A percentile compares a stretch with the other conserved stretches of the same genome.
Evolutionary conservation across 2,888 invertebrate species (phyloP).

Genomic region (Hirtodrosophila duncani): DNA sequence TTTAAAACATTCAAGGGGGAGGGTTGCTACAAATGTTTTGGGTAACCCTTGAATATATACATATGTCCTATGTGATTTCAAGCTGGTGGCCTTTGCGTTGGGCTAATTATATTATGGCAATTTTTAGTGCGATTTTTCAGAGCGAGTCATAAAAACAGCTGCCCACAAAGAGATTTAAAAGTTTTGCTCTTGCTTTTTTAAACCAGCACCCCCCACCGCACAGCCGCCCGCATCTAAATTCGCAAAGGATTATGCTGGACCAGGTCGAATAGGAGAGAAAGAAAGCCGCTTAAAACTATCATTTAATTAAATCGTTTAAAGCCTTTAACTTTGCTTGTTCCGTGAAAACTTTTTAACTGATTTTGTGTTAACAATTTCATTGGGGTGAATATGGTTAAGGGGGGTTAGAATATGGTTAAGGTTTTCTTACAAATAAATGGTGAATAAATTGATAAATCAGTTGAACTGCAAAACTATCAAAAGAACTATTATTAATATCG

Average conservation of each 20-base stretch:
- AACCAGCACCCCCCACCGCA: constrained; percentile 46
- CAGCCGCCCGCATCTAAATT: constrained; percentile 26
- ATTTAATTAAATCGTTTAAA: constrained; percentile 35
- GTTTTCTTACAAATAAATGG: no score
- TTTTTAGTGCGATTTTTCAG: constrained; percentile 33
- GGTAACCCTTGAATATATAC: constrained; percentile 42
- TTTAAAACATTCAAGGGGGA: constrained; percentile 1
- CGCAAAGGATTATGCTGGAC: no score
- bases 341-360: no score
- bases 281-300: constrained; percentile 60
- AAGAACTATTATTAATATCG: no score
- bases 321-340: no score
- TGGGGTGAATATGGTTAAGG: no score
- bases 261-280: constrained; percentile 12
- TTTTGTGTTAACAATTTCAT: no score
- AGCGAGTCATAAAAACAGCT: constrained; percentile 68
- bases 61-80: constrained; percentile 20
- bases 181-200: not conserved
- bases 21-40: constrained; percentile 12
- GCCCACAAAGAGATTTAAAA: constrained; percentile 54
- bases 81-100: constrained; percentile 18
- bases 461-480: no score
- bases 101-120: constrained; percentile 63
- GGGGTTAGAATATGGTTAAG: no score
- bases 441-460: no score